These are phyloP conservation scores for Oscheius myriophilus DNA, from an alignment of 2,888 invertebrate genomes.

Conservation along the genomic window DNA sequence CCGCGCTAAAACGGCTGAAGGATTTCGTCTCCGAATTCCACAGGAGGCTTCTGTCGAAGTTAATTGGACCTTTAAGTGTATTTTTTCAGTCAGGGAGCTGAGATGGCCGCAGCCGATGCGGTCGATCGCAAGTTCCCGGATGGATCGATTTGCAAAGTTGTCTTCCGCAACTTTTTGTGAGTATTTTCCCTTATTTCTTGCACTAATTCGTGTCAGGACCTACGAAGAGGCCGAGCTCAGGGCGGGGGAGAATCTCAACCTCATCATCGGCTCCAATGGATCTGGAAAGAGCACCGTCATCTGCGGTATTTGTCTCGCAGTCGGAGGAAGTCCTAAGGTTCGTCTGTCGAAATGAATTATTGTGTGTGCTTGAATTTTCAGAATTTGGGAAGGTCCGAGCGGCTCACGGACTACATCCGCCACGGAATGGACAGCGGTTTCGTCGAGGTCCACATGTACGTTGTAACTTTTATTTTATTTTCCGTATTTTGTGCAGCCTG, in stretches of 20 bases:
- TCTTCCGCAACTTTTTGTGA: conserved; percentile 28
- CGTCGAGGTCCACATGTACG: conserved; percentile 59
- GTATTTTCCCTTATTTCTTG: not conserved
- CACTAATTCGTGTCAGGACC: conserved; percentile 50
- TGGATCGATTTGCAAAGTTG: conserved; percentile 19
- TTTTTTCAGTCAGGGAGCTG: not conserved
- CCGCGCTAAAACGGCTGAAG: too few relatives aligned
- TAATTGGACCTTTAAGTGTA: not conserved
- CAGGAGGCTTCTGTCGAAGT: too few relatives aligned
- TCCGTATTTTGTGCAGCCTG: too few relatives aligned
- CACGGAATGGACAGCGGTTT: conserved; percentile 56
- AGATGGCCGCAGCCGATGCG: not conserved
- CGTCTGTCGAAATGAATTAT: not conserved
- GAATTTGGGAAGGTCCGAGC: conserved; percentile 61
- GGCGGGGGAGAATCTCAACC: conserved; percentile 59
- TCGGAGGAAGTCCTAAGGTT: conserved; percentile 61
- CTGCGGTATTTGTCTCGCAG: conserved; percentile 66
- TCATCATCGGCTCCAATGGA: conserved; percentile 66
- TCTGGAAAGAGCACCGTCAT: conserved; percentile 66
- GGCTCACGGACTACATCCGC: conserved; percentile 57
- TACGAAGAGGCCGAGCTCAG: conserved; percentile 51
- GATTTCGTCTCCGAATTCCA: too few relatives aligned
- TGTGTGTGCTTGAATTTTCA: conserved; percentile 9
- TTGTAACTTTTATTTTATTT: not conserved
- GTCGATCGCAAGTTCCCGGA: conserved; percentile 4